Base-by-base conservation (phyloP, 1,140 invertebrate species). In the Ridgeia piscesae region DNA sequence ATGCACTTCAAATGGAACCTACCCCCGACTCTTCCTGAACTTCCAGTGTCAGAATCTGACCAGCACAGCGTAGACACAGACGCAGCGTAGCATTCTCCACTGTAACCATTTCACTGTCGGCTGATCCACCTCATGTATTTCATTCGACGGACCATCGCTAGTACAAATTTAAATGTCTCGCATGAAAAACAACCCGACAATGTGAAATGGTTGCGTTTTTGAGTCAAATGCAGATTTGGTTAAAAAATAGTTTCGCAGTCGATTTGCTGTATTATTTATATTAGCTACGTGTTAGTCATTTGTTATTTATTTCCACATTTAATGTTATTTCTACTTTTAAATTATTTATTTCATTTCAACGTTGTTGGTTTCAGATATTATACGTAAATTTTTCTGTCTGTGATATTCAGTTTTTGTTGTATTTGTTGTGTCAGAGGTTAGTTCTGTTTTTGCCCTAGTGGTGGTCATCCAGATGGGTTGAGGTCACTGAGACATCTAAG, bases 1-100 rank as follows among this genome's bases (percentile, higher is more conserved):
- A 94, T 95, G 91, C 94, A 95, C 92, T 93, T 95, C 91, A 94
- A 94, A 91, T 95, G 95, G 95, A 94, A 34, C 33, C 58, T 77
- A 77, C 58, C 58, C 58, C 17, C 58, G 58, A 21, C 14, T 77
- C 58, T 77, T 27, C 58, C 58, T 2, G 58, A 77, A 77, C 58
- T 21, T 21, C 58, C 58, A 77, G 58, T 77, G 27, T 77, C 58
- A 77, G 58, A 77, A 77, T 21, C 58, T 77, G 58, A 77, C 58
- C 58, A 77, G 58, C 17, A 77, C 58, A 77, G 17, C 58, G 27
- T 77, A 77, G 58, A 77, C 58, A 77, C 58, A 77, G 58, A 77
- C 58, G 17, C 58, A 77, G 58, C 6, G 2, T 77, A 77, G 58
- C 58, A 77, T 77, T 77, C 17, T 77, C 58, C 58, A 77, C 58